Percentiles rank a stretch among this genome's conserved stretches.
Evolutionary conservation across 2,888 invertebrate genomes (phyloP).

Genomic region (Spisula subtruncata): DNA sequence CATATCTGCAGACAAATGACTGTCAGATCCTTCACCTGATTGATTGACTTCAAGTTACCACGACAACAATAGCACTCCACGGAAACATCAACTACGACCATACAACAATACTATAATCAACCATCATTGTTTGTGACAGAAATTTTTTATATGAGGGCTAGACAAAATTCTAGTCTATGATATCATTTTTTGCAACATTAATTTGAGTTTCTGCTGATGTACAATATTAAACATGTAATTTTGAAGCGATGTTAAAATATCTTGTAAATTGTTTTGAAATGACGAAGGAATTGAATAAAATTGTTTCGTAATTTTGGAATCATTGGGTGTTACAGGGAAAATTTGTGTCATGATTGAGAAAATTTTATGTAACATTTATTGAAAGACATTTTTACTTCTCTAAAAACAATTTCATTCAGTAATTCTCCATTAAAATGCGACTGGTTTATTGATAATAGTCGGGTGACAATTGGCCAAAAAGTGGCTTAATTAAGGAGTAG

Average conservation of each 20-base stretch:
- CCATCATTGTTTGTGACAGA: background rate
- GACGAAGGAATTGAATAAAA: background rate
- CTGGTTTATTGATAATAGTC: too few species aligned
- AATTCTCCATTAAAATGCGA: too few species aligned
- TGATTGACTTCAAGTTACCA: conserved; percentile 9
- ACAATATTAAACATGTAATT: background rate
- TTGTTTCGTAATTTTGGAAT: background rate
- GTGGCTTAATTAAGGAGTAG: too few species aligned
- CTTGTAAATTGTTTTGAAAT: background rate
- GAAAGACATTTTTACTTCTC: too few species aligned
- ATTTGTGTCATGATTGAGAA: too few species aligned
- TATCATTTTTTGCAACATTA: background rate
- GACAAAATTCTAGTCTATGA: background rate
- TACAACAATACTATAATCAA: background rate
- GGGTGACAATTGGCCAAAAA: too few species aligned
- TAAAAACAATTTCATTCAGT: too few species aligned
- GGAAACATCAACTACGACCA: conserved; percentile 4
- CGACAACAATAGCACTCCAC: background rate
- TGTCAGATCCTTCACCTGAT: background rate
- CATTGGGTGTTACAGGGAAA: too few species aligned
- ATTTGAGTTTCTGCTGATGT: background rate
- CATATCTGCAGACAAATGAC: background rate
- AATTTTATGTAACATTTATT: too few species aligned
- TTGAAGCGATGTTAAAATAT: background rate
- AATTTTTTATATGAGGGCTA: background rate